A percentile compares a stretch with the other conserved stretches of the same genome.
phyloP scores from a whole-genome alignment of 2,888 invertebrate genomes.

The Protula sp. region DNA sequence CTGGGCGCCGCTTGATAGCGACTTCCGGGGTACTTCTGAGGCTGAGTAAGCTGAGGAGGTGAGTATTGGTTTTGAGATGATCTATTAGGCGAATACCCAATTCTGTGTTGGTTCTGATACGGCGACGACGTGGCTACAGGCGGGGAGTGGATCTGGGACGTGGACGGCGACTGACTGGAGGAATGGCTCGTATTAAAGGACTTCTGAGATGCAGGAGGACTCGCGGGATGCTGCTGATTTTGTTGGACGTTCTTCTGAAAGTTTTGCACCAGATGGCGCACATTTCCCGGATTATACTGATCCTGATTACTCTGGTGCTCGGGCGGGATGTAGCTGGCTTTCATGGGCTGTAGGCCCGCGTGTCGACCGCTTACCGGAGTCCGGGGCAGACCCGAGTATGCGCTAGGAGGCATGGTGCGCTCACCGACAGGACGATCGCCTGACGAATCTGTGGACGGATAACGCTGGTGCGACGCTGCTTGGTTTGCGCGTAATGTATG shows the following conservation, averaged over 20 bases:
- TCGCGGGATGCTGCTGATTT: background rate
- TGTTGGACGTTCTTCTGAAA: conserved; percentile 9
- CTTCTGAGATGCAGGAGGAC: background rate
- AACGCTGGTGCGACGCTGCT: background rate
- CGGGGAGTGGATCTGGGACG: background rate
- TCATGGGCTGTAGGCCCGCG: background rate
- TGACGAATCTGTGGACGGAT: background rate
- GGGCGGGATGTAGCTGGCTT: background rate
- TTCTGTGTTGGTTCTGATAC: background rate
- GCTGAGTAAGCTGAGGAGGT: background rate
- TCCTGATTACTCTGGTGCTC: background rate
- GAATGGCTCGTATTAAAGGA: too few relatives aligned
- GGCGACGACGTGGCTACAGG: background rate
- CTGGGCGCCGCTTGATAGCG: background rate
- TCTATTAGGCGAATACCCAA: background rate
- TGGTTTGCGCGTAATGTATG: background rate
- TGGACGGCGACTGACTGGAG: background rate
- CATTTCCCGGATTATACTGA: conserved; percentile 14
- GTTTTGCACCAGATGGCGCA: conserved; percentile 13
- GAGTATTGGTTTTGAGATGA: background rate
- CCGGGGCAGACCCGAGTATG: background rate
- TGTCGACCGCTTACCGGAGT: background rate
- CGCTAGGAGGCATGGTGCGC: background rate
- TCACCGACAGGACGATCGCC: too few relatives aligned
- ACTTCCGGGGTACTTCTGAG: background rate